These are phyloP conservation scores for Redunca redunca DNA, from an alignment of 2,113 vertebrate genomes.

Conservation along the genomic window DNA sequence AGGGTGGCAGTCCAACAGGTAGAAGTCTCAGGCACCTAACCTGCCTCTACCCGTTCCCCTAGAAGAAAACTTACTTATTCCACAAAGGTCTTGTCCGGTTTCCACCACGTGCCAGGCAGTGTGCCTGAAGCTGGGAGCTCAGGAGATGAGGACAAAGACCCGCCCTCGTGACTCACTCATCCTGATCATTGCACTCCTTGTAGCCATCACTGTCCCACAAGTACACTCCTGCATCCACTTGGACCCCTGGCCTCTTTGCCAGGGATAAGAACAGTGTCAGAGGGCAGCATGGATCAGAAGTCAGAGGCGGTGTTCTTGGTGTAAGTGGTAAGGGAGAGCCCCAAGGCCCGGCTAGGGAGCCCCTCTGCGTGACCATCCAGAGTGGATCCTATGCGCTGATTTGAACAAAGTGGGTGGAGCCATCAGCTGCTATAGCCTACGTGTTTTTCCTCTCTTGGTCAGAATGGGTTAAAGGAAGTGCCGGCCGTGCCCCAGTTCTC, in stretches of 20 bases:
- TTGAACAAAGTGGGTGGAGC: background rate
- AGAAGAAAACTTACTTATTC: background rate
- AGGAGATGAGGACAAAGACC: background rate
- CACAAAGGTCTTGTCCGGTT: background rate
- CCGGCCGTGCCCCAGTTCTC: constrained; percentile 69
- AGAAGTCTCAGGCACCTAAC: background rate
- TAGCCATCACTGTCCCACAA: background rate
- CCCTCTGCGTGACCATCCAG: background rate
- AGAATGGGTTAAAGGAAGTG: constrained; percentile 64
- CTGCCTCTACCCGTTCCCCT: background rate
- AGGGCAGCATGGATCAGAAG: background rate
- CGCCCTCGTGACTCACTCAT: background rate
- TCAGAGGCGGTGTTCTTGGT: background rate
- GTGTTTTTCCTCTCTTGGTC: background rate
- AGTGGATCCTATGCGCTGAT: background rate
- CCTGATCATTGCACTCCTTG: accelerated
- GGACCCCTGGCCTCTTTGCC: no score
- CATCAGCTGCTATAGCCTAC: background rate
- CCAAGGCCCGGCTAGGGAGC: background rate
- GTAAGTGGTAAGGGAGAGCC: background rate
- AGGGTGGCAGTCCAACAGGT: background rate
- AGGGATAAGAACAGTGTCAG: background rate
- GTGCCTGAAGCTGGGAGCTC: background rate
- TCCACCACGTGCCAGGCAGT: background rate
- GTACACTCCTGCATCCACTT: accelerated